Evolutionary conservation across 2,797 vertebrate genomes (phyloP), one percentile per base, ranked within the genome.

Genomic region (Hippocampus kuda): DNA sequence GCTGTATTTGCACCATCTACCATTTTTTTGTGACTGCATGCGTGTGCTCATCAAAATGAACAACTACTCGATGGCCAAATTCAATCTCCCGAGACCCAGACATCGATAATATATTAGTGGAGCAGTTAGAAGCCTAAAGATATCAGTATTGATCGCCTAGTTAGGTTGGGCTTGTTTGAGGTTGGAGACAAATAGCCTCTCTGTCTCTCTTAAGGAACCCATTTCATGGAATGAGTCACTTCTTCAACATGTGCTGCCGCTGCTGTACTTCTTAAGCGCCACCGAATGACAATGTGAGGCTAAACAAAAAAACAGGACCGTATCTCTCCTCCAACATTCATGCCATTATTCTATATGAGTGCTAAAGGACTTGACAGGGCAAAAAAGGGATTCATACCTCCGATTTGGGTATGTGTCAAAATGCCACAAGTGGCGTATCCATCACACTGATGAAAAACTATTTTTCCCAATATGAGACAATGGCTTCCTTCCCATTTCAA

Each of bases 51-150:
- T 88, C 84, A 87, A 81, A 87, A 89, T 86, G 84, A 86, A 88
- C 77, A 87, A 83, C 83, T 77, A 75, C 68, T 81, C 72, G 46
- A 73, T 72, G 78, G 76, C 78, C 75, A 83, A 85, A 84, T 87
- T 79, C 85, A 91, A 88, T 85, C 82, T 74, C 81, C 81, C 57
- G 48, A 81, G 82, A 80, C 80, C 77, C 74, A 78, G 69, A 79
- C 87, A 80, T 89, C 85, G 83, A 83, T 89, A 91, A 89, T 87
- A 85, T 85, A 90, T 87, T 89, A 88, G 82, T 77, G 81, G 79
- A 72, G 80, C 84, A 70, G 82, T 86, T 88, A 84, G 68, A 76
- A 61, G 85, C 81, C 89, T 88, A 89, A 89, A 89, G 73, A 89
- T 85, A 88, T 89, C 83, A 84, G 77, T 86, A 89, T 90, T 76